Percentiles rank a stretch among this genome's conserved stretches.
These are phyloP conservation scores for Drosophila gaucha DNA, from an alignment of 2,888 invertebrate genomes.

Conservation along the genomic window DNA sequence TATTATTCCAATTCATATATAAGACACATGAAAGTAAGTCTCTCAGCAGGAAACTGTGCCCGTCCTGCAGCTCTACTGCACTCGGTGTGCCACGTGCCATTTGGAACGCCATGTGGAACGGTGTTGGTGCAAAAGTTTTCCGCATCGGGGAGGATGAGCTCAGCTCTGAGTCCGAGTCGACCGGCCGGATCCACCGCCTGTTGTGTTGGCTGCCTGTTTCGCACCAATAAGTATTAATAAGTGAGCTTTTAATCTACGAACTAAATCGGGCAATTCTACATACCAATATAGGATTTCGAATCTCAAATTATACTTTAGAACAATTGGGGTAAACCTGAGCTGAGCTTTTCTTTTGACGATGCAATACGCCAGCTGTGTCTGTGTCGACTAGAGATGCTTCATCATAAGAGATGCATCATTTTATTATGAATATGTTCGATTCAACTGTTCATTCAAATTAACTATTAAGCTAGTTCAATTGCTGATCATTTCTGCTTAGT, in stretches of 20 bases:
- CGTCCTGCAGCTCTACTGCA: constrained; percentile 29
- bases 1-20: constrained; percentile 19
- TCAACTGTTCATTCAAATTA: no score
- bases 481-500: no score
- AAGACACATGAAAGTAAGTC: constrained; percentile 54
- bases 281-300: neutral
- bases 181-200: constrained; percentile 28
- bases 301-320: neutral
- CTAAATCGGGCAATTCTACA: neutral
- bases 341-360: no score
- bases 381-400: no score
- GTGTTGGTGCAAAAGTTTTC: constrained; percentile 48
- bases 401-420: no score
- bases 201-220: constrained; percentile 10
- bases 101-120: constrained; percentile 20
- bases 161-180: neutral
- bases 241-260: constrained; percentile 22
- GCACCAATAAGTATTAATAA: constrained; percentile 49
- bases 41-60: constrained; percentile 54
- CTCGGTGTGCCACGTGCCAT: constrained; percentile 53
- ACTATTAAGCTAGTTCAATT: no score
- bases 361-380: neutral
- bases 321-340: neutral
- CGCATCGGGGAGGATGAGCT: constrained; percentile 27
- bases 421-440: no score